Percentiles rank a stretch among this genome's conserved stretches.
Evolutionary conservation across 2,113 vertebrate genomes (phyloP).

Genomic region (Zosterops pallidus): DNA sequence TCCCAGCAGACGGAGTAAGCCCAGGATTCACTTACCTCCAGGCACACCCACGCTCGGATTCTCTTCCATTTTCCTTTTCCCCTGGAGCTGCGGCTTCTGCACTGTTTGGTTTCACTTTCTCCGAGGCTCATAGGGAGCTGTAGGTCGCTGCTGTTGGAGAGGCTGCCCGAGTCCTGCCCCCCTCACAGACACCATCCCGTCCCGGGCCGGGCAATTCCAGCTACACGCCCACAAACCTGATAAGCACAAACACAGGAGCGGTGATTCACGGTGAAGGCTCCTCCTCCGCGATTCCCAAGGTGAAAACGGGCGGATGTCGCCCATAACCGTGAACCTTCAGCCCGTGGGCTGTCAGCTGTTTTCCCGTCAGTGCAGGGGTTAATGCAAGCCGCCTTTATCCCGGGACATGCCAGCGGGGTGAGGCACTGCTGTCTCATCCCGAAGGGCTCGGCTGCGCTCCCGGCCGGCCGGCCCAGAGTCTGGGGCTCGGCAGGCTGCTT

Average conservation of each 20-base stretch:
- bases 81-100: neutral
- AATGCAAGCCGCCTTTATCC: rapidly evolving
- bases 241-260: neutral
- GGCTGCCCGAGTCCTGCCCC: neutral
- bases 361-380: neutral
- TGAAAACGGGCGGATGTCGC: neutral
- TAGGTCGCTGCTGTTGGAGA: neutral
- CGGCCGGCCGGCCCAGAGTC: neutral
- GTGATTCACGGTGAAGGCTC: neutral
- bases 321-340: neutral
- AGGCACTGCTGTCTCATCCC: neutral
- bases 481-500: neutral
- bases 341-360: neutral
- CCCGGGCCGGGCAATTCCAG: neutral
- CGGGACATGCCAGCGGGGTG: neutral
- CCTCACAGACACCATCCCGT: conserved; percentile 5
- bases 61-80: conserved; percentile 53
- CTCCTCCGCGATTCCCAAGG: neutral
- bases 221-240: conserved; percentile 6
- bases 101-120: conserved; percentile 26
- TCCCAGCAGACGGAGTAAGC: neutral
- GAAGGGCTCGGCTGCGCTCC: rapidly evolving
- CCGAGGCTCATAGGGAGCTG: neutral
- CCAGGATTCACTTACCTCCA: conserved; percentile 45
- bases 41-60: neutral